phyloP scores from a whole-genome alignment of 2,113 vertebrate species.

The Eclectus roratus region DNA sequence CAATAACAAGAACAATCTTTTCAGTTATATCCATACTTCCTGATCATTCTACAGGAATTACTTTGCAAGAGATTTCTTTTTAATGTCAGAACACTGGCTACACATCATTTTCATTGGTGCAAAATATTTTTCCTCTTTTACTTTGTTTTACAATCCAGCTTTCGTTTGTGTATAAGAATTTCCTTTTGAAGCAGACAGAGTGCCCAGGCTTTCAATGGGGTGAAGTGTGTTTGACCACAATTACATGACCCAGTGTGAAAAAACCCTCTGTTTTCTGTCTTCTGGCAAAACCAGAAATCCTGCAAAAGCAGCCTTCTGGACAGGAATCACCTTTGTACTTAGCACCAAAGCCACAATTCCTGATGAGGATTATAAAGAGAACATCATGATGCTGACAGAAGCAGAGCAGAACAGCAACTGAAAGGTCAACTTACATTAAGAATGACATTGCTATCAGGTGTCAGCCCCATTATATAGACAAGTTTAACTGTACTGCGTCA shows the following conservation, averaged over 20 bases:
- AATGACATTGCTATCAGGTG: conserved; percentile 29
- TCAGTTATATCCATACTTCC: not conserved
- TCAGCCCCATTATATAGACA: conserved; percentile 24
- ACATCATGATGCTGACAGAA: not conserved
- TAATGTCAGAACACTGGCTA: not conserved
- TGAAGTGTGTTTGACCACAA: not conserved
- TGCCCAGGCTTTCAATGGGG: not conserved
- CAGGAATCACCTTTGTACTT: not conserved
- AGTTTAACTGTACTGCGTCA: conserved; percentile 39
- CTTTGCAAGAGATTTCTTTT: not conserved
- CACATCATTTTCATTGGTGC: not conserved
- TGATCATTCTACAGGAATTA: not conserved
- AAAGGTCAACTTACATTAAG: conserved; percentile 49
- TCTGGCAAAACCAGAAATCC: not conserved
- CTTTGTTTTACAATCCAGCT: not conserved
- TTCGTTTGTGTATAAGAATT: not conserved
- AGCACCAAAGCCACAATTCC: not conserved
- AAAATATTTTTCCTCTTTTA: not conserved
- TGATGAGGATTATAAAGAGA: not conserved
- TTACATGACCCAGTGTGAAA: not conserved
- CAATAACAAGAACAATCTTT: not conserved
- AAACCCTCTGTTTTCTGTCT: not conserved
- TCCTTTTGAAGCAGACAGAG: not conserved
- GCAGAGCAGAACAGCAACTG: not conserved
- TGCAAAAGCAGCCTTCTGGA: not conserved